A percentile compares a stretch with the other conserved stretches of the same genome.
phyloP scores from a whole-genome alignment of 2,113 vertebrate genomes.

The Archocentrus centrarchus region DNA sequence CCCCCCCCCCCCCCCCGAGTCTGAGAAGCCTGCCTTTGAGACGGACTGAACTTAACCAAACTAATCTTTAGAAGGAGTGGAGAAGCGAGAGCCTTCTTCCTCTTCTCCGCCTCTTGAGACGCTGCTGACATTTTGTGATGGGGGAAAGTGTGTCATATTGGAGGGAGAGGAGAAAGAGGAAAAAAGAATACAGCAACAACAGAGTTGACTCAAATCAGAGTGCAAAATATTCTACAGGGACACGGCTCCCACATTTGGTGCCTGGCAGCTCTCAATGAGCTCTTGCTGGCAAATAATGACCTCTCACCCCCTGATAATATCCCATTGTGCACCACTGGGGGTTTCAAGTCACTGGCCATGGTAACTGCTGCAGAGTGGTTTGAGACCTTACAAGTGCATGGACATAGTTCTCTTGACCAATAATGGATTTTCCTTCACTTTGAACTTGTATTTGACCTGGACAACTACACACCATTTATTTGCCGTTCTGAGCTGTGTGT shows the following conservation, averaged over 20 bases:
- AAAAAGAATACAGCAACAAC: background rate
- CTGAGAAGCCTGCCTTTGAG: conserved; percentile 57
- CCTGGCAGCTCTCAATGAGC: conserved; percentile 46
- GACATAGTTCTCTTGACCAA: conserved; percentile 15
- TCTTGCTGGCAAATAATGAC: conserved; percentile 44
- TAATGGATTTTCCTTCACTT: conserved; percentile 1
- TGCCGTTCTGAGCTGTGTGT: background rate
- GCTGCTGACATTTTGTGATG: conserved; percentile 66
- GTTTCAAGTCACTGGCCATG: conserved; percentile 29
- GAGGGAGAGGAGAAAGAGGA: background rate
- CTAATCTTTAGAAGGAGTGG: conserved; percentile 61
- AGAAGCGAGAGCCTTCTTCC: conserved; percentile 32
- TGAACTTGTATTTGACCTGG: background rate
- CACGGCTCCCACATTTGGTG: background rate
- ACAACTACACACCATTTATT: background rate
- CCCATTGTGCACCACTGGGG: conserved; percentile 31
- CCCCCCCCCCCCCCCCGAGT: background rate
- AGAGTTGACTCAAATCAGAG: conserved; percentile 48
- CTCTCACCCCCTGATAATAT: conserved; percentile 47
- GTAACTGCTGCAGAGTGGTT: conserved; percentile 38
- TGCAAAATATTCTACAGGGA: conserved; percentile 42
- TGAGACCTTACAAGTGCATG: conserved; percentile 9
- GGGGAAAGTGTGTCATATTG: conserved; percentile 62
- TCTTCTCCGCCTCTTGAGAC: conserved; percentile 56
- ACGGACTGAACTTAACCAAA: conserved; percentile 60